Base-by-base conservation (phyloP, 1,140 invertebrate species). In the Zaprionus davidi region DNA sequence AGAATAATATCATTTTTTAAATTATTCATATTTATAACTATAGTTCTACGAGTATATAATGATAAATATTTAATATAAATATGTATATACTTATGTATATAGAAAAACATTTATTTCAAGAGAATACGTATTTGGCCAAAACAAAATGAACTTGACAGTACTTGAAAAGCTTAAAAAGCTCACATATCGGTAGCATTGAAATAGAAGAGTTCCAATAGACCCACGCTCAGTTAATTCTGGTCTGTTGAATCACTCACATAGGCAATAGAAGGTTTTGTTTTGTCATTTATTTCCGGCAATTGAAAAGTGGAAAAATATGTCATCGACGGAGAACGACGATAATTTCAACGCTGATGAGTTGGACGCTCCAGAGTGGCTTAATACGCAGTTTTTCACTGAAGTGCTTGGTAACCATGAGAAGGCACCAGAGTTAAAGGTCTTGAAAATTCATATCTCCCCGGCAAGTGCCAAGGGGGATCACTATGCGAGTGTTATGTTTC, bases 401-500 rank as follows among this genome's bases (percentile, higher is more conserved):
- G 87, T 82, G 9, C 58, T 92, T 1, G 49, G 15, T 0, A 22
- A 57, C 1, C 36, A 79, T 41, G 71, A 86, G 41, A 70, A 71
- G 11, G 60, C 56, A 6, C 24, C 71, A 15, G 55, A 64, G 12
- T 5, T 88, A 2, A 59, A 71, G 22, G 66, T 92, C 0, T 20
- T 46, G 1, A 63, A 78, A 15, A 9, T 88, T 0, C 65, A 67
- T 17, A 70, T 86, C 0, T 78, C 79, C 3, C 91, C 91, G 5
- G 91, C 91, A 2, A 83, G 76, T 22, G 72, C 34, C 24, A 90
- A 90, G 46, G 87, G 84, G 0, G 91, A 92, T 77, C 91, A 92
- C 51, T 92, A 91, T 79, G 91, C 84, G 9, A 92, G 91, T 57
- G 51, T 92, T 7, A 92, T 92, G 77, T 92, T 92, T 5, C 78